These are phyloP conservation scores for Drosophila biarmipes DNA, from an alignment of 1,140 invertebrate species.

Conservation along the genomic window DNA sequence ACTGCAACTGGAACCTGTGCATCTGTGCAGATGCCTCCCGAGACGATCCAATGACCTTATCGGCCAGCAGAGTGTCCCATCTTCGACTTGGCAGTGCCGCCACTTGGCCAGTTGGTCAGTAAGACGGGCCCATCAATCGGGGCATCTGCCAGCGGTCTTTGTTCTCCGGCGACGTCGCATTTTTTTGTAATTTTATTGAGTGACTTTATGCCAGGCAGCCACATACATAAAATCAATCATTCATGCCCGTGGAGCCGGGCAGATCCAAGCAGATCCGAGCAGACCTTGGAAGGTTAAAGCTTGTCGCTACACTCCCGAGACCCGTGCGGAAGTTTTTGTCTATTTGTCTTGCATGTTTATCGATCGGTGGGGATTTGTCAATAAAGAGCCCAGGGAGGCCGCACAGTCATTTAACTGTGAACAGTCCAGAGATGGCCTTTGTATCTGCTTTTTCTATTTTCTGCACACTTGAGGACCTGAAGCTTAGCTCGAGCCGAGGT, in stretches of 20 bases:
- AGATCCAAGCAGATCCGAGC: conserved; percentile 45
- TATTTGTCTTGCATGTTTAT: conserved; percentile 69
- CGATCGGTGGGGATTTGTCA: conserved; percentile 68
- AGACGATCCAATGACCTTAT: conserved; percentile 34
- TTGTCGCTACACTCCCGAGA: conserved; percentile 43
- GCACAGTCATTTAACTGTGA: conserved; percentile 66
- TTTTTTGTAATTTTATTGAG: conserved; percentile 82
- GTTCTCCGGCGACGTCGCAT: conserved; percentile 72
- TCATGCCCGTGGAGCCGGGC: conserved; percentile 37
- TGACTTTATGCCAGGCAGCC: conserved; percentile 77
- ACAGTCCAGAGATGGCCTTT: conserved; percentile 39
- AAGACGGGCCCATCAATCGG: conserved; percentile 55
- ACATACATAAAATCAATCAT: conserved; percentile 82
- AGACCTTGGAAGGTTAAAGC: conserved; percentile 71
- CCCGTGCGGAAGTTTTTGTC: conserved; percentile 64
- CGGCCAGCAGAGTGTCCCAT: conserved; percentile 38
- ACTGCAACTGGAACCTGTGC: conserved; percentile 30
- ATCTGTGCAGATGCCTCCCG: neutral
- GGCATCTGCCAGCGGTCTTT: conserved; percentile 72
- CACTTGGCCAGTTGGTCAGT: conserved; percentile 74
- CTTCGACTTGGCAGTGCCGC: conserved; percentile 39
- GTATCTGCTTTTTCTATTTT: conserved; percentile 27
- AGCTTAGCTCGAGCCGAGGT: conserved; percentile 23
- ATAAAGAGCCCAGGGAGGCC: conserved; percentile 68
- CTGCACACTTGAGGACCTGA: conserved; percentile 41